phyloP scores from a whole-genome alignment of 2,888 invertebrate species.

The Pyrocoelia pectoralis region DNA sequence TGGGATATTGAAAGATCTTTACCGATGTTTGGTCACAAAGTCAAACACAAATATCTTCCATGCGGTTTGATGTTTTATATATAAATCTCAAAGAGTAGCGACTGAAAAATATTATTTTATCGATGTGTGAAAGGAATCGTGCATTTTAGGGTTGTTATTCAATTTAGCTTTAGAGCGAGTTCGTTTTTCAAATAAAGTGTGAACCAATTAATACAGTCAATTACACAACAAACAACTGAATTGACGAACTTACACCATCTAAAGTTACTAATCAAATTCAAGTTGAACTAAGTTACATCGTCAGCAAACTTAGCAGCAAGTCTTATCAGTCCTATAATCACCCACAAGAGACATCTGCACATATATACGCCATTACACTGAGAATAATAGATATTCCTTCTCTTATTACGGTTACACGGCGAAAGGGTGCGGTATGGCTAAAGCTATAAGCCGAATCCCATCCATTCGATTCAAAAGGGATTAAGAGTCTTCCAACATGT shows the following conservation, averaged over 20 bases:
- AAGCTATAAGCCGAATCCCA: conserved; percentile 33
- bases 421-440: conserved; percentile 24
- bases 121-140: conserved; percentile 8
- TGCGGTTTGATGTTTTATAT: conserved; percentile 26
- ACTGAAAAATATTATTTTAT: conserved; percentile 14
- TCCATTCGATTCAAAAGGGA: conserved; percentile 35
- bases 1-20: conserved; percentile 36
- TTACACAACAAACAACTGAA: conserved; percentile 18
- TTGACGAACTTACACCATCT: conserved; percentile 15
- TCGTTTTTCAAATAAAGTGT: too few species aligned
- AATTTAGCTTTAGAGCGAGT: too few species aligned
- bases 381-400: conserved; percentile 33
- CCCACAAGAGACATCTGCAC: conserved; percentile 31
- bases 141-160: conserved; percentile 10
- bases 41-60: conserved; percentile 34
- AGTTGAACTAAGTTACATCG: conserved; percentile 24
- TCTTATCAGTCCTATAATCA: conserved; percentile 38
- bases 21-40: conserved; percentile 35
- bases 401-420: conserved; percentile 31
- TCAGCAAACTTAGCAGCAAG: conserved; percentile 31
- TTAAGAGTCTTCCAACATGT: conserved; percentile 34
- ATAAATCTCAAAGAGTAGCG: conserved; percentile 16
- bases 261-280: conserved; percentile 33
- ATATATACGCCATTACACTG: conserved; percentile 29
- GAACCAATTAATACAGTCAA: conserved; percentile 12